These are phyloP conservation scores for Luperina testacea DNA, from an alignment of 2,888 invertebrate genomes.

Conservation along the genomic window DNA sequence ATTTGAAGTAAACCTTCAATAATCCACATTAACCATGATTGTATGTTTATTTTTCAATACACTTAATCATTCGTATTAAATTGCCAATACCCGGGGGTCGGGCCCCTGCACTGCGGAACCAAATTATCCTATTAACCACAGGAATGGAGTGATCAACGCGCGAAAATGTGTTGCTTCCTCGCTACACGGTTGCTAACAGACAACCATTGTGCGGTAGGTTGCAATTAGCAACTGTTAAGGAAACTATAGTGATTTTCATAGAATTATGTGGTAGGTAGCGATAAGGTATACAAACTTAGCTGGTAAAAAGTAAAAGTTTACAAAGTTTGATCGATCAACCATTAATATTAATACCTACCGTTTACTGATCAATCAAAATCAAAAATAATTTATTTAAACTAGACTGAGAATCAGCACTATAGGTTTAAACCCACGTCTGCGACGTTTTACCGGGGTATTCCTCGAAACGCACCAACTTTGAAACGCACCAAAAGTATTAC, in stretches of 20 bases:
- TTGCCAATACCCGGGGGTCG: constrained; percentile 83
- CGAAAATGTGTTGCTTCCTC: constrained; percentile 85
- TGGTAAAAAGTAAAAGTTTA: neutral
- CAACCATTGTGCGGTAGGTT: constrained; percentile 47
- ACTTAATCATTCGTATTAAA: constrained; percentile 77
- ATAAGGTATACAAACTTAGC: neutral
- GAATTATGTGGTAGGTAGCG: neutral
- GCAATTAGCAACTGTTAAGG: constrained; percentile 45
- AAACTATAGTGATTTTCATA: constrained; percentile 18
- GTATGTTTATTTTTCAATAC: constrained; percentile 65
- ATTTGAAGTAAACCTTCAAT: neutral
- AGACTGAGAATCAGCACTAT: neutral
- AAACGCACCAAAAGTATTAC: no score
- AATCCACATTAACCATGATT: constrained; percentile 7
- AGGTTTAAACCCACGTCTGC: no score
- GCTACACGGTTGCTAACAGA: constrained; percentile 76
- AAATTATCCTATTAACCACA: constrained; percentile 85
- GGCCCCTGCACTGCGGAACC: constrained; percentile 84
- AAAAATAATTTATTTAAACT: neutral
- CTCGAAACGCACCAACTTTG: no score
- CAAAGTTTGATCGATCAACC: constrained; percentile 1
- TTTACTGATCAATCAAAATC: neutral
- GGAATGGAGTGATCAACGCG: constrained; percentile 87
- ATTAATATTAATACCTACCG: neutral
- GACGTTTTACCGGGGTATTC: no score